phyloP scores from a whole-genome alignment of 2,797 vertebrate species.

The Ctenosaura bakeri region DNA sequence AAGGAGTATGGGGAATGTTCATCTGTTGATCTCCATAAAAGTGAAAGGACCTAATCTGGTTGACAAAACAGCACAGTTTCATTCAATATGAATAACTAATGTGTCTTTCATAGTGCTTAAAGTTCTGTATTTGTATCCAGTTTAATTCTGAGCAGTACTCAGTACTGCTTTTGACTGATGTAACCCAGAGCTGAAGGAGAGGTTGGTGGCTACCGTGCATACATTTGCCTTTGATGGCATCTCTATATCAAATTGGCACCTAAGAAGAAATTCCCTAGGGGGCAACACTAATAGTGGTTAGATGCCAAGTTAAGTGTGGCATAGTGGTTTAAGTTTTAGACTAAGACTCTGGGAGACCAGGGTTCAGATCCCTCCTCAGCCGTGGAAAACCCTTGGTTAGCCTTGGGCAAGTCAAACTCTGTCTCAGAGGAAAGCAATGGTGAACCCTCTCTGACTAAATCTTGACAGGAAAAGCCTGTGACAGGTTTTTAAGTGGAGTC shows the following conservation, averaged over 20 bases:
- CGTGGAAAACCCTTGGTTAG: no score
- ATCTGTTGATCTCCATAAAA: no score
- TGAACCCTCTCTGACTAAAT: no score
- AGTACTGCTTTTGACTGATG: background rate
- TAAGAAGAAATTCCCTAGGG: background rate
- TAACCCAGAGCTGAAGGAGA: background rate
- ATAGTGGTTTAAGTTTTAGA: no score
- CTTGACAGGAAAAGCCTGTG: background rate
- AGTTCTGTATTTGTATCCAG: background rate
- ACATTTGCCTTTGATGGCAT: no score
- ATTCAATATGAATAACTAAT: background rate
- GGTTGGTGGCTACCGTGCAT: background rate
- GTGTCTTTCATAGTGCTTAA: background rate
- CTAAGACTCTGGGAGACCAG: no score
- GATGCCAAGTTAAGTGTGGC: background rate
- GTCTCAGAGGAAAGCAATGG: no score
- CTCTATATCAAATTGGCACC: background rate
- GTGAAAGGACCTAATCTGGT: background rate
- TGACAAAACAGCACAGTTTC: background rate
- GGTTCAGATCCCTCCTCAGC: no score
- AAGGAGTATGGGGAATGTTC: no score
- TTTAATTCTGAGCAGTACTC: background rate
- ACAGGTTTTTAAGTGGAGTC: background rate
- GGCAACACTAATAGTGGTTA: background rate
- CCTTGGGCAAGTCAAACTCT: no score